These are phyloP conservation scores for Drosophila ananassae DNA, from an alignment of 1,140 invertebrate species.

Conservation along the genomic window DNA sequence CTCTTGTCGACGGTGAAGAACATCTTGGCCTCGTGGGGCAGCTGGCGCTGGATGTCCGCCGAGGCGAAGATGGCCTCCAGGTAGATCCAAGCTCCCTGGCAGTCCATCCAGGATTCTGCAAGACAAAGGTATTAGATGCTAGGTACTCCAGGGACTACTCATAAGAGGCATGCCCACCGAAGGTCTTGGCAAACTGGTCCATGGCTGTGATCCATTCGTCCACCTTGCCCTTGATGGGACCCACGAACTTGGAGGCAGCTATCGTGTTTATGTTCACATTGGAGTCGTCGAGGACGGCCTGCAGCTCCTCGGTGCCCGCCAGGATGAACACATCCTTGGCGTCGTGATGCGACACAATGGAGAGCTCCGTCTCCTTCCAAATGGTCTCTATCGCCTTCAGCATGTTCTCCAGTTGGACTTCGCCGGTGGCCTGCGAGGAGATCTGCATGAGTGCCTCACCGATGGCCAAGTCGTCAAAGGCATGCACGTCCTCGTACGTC, in stretches of 20 bases:
- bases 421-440: conserved; percentile 92
- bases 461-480: conserved; percentile 86
- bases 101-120: conserved; percentile 92
- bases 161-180: conserved; percentile 85
- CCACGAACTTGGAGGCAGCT: conserved; percentile 91
- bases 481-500: conserved; percentile 88
- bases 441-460: conserved; percentile 92
- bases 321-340: conserved; percentile 92
- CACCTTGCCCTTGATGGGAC: conserved; percentile 91
- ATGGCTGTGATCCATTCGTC: conserved; percentile 91
- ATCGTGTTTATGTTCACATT: conserved; percentile 94
- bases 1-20: conserved; percentile 93
- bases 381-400: conserved; percentile 92
- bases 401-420: conserved; percentile 91
- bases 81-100: conserved; percentile 94
- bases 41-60: conserved; percentile 93
- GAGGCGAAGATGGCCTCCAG: conserved; percentile 95
- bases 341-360: conserved; percentile 91
- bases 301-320: conserved; percentile 92
- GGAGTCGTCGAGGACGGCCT: conserved; percentile 92
- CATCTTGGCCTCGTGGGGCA: conserved; percentile 93
- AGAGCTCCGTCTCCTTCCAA: conserved; percentile 92
- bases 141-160: neutral
- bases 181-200: conserved; percentile 90
- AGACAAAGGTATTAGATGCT: neutral